A percentile compares a stretch with the other conserved stretches of the same genome.
These are phyloP conservation scores for Strix occidentalis DNA, from an alignment of 2,797 vertebrate species.

Conservation along the genomic window DNA sequence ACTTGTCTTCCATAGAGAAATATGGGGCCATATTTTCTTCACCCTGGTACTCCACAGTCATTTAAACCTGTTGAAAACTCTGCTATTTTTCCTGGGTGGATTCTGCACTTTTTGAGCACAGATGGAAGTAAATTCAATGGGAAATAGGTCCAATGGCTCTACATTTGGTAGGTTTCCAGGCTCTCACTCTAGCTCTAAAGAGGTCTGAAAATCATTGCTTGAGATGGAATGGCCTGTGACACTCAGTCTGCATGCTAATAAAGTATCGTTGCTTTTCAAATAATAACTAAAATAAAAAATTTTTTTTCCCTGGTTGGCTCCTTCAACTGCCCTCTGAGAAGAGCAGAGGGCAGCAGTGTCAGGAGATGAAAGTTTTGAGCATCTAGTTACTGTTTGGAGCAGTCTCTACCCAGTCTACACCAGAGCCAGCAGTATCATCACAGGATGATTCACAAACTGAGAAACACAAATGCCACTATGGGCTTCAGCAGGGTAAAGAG, in stretches of 20 bases:
- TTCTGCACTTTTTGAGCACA: background rate
- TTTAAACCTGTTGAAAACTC: background rate
- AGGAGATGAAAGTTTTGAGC: background rate
- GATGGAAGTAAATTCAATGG: background rate
- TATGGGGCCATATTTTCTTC: background rate
- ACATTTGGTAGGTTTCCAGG: background rate
- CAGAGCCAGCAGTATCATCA: background rate
- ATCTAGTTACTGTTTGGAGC: background rate
- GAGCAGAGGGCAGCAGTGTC: background rate
- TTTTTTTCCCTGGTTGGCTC: background rate
- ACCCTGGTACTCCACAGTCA: too few species aligned
- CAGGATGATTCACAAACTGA: background rate
- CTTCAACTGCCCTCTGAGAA: background rate
- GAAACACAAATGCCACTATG: background rate
- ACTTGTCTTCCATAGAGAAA: background rate
- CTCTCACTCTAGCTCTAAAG: background rate
- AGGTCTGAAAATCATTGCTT: background rate
- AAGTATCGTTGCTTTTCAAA: background rate
- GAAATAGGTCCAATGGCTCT: background rate
- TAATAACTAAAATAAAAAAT: background rate
- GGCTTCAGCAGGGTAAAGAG: background rate
- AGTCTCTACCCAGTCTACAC: background rate
- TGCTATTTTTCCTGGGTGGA: background rate
- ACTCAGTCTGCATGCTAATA: background rate
- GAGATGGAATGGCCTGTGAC: background rate